phyloP scores from a whole-genome alignment of 2,797 vertebrate genomes.

The Pseudochirops cupreus region DNA sequence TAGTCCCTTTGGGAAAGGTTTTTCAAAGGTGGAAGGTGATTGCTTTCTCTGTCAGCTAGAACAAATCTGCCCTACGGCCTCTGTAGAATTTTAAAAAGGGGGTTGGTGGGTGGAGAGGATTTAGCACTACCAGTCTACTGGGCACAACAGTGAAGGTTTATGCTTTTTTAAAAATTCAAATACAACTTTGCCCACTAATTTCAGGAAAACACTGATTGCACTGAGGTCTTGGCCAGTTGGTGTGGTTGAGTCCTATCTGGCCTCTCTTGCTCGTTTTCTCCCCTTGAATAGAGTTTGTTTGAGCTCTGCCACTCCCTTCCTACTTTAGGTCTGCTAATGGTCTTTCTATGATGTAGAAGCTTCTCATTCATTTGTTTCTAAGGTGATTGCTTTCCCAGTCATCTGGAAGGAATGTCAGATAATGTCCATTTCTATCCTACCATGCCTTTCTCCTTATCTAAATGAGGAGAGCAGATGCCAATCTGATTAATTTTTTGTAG shows the following conservation, averaged over 20 bases:
- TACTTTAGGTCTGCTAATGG: not conserved
- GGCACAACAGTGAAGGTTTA: not conserved
- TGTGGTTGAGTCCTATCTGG: not conserved
- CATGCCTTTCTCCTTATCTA: not conserved
- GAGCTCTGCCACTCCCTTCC: not conserved
- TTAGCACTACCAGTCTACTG: not conserved
- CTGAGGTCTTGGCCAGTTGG: not conserved
- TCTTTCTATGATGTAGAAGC: not conserved
- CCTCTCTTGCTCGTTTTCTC: rapidly evolving
- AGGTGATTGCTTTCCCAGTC: not conserved
- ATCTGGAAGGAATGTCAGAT: not conserved
- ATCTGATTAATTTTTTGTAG: not conserved
- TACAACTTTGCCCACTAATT: not conserved
- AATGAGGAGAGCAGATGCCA: not conserved
- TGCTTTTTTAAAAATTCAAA: not conserved
- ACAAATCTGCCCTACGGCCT: not conserved
- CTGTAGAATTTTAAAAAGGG: not conserved
- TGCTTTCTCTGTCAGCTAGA: not conserved
- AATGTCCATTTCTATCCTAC: not conserved
- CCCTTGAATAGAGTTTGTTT: not conserved
- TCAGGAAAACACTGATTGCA: not conserved
- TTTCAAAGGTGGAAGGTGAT: not conserved
- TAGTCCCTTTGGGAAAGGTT: not conserved
- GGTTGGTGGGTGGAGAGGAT: not conserved
- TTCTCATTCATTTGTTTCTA: not conserved